Evolutionary conservation across 2,113 vertebrate species (phyloP).

Genomic region (Trichomycterus rosablanca): DNA sequence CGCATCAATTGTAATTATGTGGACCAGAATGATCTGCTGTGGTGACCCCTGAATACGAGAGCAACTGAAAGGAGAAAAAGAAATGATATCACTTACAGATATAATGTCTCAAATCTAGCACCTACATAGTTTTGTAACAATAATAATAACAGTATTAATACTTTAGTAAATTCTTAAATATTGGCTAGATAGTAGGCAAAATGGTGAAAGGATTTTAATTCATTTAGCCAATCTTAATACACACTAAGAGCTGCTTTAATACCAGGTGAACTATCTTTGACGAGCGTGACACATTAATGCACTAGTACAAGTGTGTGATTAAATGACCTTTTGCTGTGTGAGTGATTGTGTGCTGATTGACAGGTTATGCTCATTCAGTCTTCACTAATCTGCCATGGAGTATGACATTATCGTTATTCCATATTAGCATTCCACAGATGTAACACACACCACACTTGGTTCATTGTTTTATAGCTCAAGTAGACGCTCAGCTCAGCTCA

Average conservation of each 20-base stretch:
- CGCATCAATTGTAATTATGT: no score
- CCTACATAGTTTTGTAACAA: no score
- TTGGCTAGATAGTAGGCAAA: background rate
- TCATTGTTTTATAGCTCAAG: conserved; percentile 15
- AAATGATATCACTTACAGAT: no score
- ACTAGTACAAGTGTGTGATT: conserved; percentile 43
- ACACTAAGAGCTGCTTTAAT: conserved; percentile 26
- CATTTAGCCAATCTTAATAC: background rate
- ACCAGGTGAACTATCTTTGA: conserved; percentile 37
- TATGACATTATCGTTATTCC: conserved; percentile 47
- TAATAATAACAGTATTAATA: no score
- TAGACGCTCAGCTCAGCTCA: conserved; percentile 5
- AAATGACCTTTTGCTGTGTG: conserved; percentile 46
- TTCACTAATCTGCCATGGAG: conserved; percentile 42
- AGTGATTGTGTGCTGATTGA: conserved; percentile 41
- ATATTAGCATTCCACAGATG: conserved; percentile 43
- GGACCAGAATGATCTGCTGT: no score
- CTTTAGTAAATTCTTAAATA: no score
- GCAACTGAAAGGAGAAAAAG: no score
- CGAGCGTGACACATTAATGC: conserved; percentile 40
- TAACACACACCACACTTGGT: conserved; percentile 29
- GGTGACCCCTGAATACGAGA: no score
- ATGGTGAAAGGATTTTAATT: background rate
- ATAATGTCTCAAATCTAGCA: no score
- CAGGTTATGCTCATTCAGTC: conserved; percentile 40